These are phyloP conservation scores for Narcine bancroftii DNA, from an alignment of 2,113 vertebrate genomes.

Conservation along the genomic window DNA sequence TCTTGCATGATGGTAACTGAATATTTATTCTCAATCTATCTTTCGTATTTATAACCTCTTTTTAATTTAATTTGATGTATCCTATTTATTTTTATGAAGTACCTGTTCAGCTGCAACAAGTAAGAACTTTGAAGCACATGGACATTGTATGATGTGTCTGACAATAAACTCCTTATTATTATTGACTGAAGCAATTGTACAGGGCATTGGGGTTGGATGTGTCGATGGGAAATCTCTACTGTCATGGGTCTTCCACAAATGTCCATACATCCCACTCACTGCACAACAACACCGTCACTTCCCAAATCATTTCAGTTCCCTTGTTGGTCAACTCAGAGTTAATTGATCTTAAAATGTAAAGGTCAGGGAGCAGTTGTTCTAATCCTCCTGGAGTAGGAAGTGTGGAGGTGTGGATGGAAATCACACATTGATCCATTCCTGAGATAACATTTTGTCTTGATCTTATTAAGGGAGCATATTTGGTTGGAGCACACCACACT, in stretches of 20 bases:
- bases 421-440: background rate
- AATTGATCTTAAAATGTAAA: background rate
- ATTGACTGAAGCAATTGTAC: too few relatives aligned
- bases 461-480: background rate
- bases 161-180: too few relatives aligned
- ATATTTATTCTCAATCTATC: too few relatives aligned
- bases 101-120: too few relatives aligned
- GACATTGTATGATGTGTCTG: too few relatives aligned
- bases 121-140: too few relatives aligned
- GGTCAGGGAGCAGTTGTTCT: background rate
- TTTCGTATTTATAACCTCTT: too few relatives aligned
- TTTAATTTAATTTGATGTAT: too few relatives aligned
- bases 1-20: too few relatives aligned
- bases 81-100: too few relatives aligned
- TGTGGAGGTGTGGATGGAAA: background rate
- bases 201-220: too few relatives aligned
- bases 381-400: background rate
- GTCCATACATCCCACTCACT: background rate
- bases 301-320: background rate
- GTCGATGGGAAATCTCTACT: too few relatives aligned
- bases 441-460: background rate
- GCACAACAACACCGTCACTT: background rate
- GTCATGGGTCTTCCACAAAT: background rate
- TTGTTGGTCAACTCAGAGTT: background rate
- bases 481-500: background rate